Conservation (phyloP, 2,888 invertebrate species). For the Cryptocheilus praepositus region DNA sequence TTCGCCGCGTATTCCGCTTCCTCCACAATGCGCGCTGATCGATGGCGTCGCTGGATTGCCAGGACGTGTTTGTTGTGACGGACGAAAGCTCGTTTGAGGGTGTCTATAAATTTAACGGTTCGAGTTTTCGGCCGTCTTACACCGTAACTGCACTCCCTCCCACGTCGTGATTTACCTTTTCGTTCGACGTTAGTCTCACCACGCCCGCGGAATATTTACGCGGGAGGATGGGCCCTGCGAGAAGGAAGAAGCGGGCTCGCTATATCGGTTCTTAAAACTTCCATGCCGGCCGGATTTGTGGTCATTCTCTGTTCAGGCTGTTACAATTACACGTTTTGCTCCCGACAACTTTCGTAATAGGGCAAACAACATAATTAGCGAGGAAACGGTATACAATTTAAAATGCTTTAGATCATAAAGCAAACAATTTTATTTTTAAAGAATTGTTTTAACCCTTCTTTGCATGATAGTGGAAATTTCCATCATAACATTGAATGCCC, state of each 20-base stretch:
- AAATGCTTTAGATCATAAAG: too few species aligned
- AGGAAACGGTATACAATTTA: too few species aligned
- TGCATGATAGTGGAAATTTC: too few species aligned
- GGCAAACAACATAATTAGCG: too few species aligned
- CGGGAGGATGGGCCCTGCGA: slow-evolving; percentile 8
- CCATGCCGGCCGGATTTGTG: too few species aligned
- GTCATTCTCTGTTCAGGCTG: too few species aligned
- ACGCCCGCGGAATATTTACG: slow-evolving; percentile 35
- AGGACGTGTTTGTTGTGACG: slow-evolving; percentile 66
- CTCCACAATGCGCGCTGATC: slow-evolving; percentile 42
- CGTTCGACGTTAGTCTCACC: slow-evolving; percentile 21
- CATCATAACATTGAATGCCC: too few species aligned
- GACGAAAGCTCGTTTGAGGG: slow-evolving; percentile 52
- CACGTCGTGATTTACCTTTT: slow-evolving; percentile 40
- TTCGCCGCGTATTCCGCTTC: background rate
- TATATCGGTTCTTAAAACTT: slow-evolving; percentile 21
- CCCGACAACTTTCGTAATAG: too few species aligned
- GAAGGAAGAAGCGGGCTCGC: background rate
- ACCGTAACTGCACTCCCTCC: background rate
- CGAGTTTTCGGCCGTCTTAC: slow-evolving; percentile 36
- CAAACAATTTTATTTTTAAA: too few species aligned
- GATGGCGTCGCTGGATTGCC: slow-evolving; percentile 50
- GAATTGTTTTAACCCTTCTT: too few species aligned
- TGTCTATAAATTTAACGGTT: slow-evolving; percentile 59
- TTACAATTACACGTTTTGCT: too few species aligned